A percentile compares a stretch with the other conserved stretches of the same genome.
Evolutionary conservation across 1,140 invertebrate species (phyloP).

Genomic region (Hycleus phaleratus): DNA sequence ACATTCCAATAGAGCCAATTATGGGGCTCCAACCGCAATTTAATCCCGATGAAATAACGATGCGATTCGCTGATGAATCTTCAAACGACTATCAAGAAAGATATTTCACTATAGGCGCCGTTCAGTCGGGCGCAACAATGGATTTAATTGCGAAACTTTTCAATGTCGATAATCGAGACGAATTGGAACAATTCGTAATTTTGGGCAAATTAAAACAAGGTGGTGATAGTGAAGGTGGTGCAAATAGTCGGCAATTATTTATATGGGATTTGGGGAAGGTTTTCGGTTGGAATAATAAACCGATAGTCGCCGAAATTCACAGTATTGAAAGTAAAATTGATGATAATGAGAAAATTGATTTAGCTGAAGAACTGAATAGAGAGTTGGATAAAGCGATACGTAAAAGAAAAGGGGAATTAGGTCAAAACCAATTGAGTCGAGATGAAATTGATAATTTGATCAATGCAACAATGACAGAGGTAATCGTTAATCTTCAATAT

Average conservation of each 20-base stretch:
- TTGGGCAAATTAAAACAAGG: conserved; percentile 2
- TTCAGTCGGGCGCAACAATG: conserved; percentile 2
- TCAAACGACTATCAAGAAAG: neutral
- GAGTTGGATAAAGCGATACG: neutral
- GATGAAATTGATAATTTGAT: neutral
- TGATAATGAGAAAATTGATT: neutral
- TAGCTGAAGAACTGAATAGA: conserved; percentile 1
- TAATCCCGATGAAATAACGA: neutral
- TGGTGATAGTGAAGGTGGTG: neutral
- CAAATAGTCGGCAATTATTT: neutral
- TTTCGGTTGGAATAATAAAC: neutral
- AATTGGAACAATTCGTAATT: conserved; percentile 8
- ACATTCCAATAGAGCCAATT: neutral
- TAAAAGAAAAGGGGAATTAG: neutral
- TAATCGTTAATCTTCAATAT: neutral
- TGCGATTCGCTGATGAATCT: conserved; percentile 1
- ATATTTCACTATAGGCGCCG: conserved; percentile 4
- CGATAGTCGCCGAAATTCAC: neutral
- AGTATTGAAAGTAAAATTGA: neutral
- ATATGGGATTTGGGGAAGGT: conserved; percentile 1
- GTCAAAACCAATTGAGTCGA: neutral
- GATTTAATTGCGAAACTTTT: conserved; percentile 1
- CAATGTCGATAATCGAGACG: neutral
- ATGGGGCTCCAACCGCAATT: neutral
- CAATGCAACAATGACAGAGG: conserved; percentile 1